These are phyloP conservation scores for Phalanger gymnotis DNA, from an alignment of 2,797 vertebrate genomes.

Conservation along the genomic window DNA sequence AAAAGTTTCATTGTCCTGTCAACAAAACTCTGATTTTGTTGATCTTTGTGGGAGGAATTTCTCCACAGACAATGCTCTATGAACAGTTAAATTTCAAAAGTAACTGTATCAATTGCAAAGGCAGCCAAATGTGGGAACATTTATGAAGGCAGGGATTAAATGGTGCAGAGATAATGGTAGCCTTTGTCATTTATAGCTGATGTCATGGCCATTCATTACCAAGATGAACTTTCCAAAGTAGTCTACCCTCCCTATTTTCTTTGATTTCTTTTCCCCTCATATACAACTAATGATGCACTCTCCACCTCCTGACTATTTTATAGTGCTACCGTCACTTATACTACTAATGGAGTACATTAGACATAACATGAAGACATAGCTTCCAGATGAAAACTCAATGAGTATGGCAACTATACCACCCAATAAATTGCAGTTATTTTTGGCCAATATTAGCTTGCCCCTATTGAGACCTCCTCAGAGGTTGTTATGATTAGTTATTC, in stretches of 20 bases:
- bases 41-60: not conserved
- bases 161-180: not conserved
- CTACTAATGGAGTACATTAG: not conserved
- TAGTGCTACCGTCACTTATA: not conserved
- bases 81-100: not conserved
- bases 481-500: not conserved
- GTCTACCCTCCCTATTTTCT: not conserved
- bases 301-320: not conserved
- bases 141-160: not conserved
- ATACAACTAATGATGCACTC: not conserved
- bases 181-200: not conserved
- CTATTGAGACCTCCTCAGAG: not conserved
- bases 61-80: not conserved
- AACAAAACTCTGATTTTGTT: not conserved
- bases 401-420: not conserved
- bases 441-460: not conserved
- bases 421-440: not conserved
- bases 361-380: not conserved
- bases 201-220: constrained; percentile 24
- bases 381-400: not conserved
- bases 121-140: not conserved
- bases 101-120: not conserved
- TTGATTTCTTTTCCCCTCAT: not conserved
- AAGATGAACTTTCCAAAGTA: not conserved
- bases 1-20: not conserved